Conservation (phyloP, 1,140 invertebrate genomes). For the Drosophila asahinai region DNA sequence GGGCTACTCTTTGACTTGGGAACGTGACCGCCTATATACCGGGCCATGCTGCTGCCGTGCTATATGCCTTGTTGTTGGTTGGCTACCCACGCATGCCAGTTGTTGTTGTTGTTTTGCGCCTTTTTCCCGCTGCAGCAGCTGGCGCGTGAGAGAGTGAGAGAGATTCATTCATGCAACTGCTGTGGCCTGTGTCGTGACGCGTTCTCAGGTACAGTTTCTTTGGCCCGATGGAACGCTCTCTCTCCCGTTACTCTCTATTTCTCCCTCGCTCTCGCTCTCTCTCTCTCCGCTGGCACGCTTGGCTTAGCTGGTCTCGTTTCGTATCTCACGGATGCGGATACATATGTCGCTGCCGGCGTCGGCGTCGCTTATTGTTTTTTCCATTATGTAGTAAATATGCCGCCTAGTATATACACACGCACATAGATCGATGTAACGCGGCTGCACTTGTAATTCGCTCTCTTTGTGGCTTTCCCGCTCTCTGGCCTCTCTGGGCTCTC, state of each 20-base stretch:
- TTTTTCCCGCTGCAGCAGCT: slow-evolving; percentile 72
- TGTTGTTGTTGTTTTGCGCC: slow-evolving; percentile 62
- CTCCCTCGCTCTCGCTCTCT: not conserved
- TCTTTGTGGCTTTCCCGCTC: slow-evolving; percentile 7
- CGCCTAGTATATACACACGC: slow-evolving; percentile 35
- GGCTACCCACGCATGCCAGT: slow-evolving; percentile 62
- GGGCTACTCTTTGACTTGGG: slow-evolving; percentile 59
- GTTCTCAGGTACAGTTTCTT: slow-evolving; percentile 77
- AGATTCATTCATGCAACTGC: slow-evolving; percentile 75
- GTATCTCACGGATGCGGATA: slow-evolving; percentile 70
- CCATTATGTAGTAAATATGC: slow-evolving; percentile 76
- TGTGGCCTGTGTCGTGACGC: slow-evolving; percentile 54
- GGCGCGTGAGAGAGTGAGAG: slow-evolving; percentile 44
- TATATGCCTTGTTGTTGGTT: slow-evolving; percentile 57
- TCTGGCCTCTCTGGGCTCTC: slow-evolving; percentile 7
- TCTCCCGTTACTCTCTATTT: not conserved
- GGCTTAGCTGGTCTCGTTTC: slow-evolving; percentile 58
- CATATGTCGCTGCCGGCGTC: slow-evolving; percentile 51
- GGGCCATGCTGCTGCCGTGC: slow-evolving; percentile 12
- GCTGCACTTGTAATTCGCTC: slow-evolving; percentile 75
- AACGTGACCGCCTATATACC: slow-evolving; percentile 73
- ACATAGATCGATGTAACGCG: slow-evolving; percentile 30
- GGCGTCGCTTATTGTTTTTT: slow-evolving; percentile 62
- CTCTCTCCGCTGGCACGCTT: slow-evolving; percentile 58
- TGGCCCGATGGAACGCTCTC: slow-evolving; percentile 20